These are phyloP conservation scores for Drosophila yakuba DNA, from an alignment of 1,140 invertebrate genomes.

Conservation along the genomic window DNA sequence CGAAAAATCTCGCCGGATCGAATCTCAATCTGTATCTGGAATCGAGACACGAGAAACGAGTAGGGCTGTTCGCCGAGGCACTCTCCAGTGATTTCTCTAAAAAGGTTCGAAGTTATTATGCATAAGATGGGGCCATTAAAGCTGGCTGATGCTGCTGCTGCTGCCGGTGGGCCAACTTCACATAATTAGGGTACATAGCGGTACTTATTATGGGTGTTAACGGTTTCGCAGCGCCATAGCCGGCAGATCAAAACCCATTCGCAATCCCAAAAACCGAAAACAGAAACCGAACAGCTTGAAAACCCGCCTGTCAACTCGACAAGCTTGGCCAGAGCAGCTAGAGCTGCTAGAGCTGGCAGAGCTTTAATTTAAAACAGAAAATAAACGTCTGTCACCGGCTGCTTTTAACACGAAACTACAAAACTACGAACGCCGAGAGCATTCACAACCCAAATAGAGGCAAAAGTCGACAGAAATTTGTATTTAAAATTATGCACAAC, in stretches of 20 bases:
- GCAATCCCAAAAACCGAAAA: constrained; percentile 36
- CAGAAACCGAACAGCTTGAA: constrained; percentile 11
- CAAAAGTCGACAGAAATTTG: constrained; percentile 41
- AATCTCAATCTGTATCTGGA: constrained; percentile 47
- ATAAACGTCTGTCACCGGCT: constrained; percentile 66
- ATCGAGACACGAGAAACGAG: constrained; percentile 50
- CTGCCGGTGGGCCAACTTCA: constrained; percentile 15
- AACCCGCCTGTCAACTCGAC: constrained; percentile 62
- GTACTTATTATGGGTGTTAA: constrained; percentile 82
- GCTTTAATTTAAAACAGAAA: constrained; percentile 74
- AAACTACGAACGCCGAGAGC: constrained; percentile 3
- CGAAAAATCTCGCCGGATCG: constrained; percentile 26
- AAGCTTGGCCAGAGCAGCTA: constrained; percentile 35
- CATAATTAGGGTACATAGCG: constrained; percentile 82
- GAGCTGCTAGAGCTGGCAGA: constrained; percentile 29
- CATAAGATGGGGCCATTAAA: constrained; percentile 69
- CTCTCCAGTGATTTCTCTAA: constrained; percentile 62
- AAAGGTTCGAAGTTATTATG: constrained; percentile 53
- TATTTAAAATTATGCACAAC: constrained; percentile 83
- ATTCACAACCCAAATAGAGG: constrained; percentile 21
- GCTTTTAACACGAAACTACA: constrained; percentile 37
- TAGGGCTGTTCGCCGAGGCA: constrained; percentile 11
- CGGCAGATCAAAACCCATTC: constrained; percentile 55
- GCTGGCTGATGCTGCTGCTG: constrained; percentile 40
- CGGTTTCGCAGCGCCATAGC: constrained; percentile 69